Evolutionary conservation across 2,888 invertebrate species (phyloP).

Genomic region (Strigamia crassipes): DNA sequence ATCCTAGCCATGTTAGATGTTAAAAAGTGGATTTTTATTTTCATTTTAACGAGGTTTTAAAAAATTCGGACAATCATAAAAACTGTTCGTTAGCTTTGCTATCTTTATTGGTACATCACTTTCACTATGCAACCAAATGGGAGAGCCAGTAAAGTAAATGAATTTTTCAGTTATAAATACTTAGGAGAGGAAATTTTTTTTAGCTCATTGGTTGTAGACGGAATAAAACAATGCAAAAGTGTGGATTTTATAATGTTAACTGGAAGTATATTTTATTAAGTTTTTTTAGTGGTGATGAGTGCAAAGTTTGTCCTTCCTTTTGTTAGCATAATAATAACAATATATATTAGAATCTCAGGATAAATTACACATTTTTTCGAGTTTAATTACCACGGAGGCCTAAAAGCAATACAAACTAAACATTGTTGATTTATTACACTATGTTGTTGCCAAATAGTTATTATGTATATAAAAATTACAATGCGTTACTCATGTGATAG

Average conservation of each 20-base stretch:
- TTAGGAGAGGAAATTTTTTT: neutral
- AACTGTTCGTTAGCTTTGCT: slow-evolving; percentile 35
- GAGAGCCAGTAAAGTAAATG: slow-evolving; percentile 13
- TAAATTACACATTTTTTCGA: slow-evolving; percentile 31
- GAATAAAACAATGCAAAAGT: slow-evolving; percentile 26
- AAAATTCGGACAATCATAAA: slow-evolving; percentile 31
- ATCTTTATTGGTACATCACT: slow-evolving; percentile 28
- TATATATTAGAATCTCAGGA: slow-evolving; percentile 39
- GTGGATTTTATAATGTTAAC: neutral
- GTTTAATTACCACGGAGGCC: slow-evolving; percentile 28
- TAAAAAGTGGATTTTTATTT: slow-evolving; percentile 3
- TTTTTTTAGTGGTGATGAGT: slow-evolving; percentile 29
- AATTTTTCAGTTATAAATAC: slow-evolving; percentile 24
- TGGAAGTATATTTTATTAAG: neutral
- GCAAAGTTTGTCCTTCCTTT: slow-evolving; percentile 19
- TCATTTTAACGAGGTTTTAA: neutral
- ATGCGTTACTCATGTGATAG: slow-evolving; percentile 28
- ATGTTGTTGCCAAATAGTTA: slow-evolving; percentile 34
- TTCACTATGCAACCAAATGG: slow-evolving; percentile 31
- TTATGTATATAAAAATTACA: slow-evolving; percentile 33
- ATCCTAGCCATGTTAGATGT: neutral
- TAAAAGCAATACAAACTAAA: slow-evolving; percentile 29
- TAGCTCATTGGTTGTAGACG: neutral
- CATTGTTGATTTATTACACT: slow-evolving; percentile 33
- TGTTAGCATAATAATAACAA: slow-evolving; percentile 17